A percentile compares a stretch with the other conserved stretches of the same genome.
phyloP scores from a whole-genome alignment of 2,113 vertebrate species.

The Ammospiza nelsoni region DNA sequence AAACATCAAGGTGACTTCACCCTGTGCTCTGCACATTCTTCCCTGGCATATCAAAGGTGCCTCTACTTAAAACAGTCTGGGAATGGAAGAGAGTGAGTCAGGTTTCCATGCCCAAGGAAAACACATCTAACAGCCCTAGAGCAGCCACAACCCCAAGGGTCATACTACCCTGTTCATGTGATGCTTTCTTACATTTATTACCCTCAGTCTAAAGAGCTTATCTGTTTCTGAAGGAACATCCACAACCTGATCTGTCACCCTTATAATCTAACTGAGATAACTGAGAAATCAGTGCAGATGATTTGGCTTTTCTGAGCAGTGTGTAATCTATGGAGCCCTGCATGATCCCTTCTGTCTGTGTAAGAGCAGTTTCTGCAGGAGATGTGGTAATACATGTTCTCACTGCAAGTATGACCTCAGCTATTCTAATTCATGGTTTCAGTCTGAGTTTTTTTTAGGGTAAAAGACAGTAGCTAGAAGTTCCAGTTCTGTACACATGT shows the following conservation, averaged over 20 bases:
- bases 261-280: neutral
- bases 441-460: neutral
- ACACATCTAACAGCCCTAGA: neutral
- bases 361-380: neutral
- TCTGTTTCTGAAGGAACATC: neutral
- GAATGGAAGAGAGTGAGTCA: neutral
- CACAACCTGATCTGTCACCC: neutral
- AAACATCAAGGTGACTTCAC: neutral
- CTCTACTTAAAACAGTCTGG: neutral
- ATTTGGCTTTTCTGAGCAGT: neutral
- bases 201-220: neutral
- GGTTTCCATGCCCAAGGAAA: neutral
- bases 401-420: neutral
- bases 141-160: neutral
- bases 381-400: neutral
- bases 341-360: neutral
- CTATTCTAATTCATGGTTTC: neutral
- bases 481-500: neutral
- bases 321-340: neutral
- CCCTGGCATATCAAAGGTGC: neutral
- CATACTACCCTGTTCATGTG: rapidly evolving
- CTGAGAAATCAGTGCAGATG: neutral
- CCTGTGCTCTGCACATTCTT: neutral
- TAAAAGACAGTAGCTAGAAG: neutral
- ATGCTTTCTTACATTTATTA: neutral